Base-by-base conservation (phyloP, 2,888 invertebrate genomes). In the Caenorhabditis drosophilae region DNA sequence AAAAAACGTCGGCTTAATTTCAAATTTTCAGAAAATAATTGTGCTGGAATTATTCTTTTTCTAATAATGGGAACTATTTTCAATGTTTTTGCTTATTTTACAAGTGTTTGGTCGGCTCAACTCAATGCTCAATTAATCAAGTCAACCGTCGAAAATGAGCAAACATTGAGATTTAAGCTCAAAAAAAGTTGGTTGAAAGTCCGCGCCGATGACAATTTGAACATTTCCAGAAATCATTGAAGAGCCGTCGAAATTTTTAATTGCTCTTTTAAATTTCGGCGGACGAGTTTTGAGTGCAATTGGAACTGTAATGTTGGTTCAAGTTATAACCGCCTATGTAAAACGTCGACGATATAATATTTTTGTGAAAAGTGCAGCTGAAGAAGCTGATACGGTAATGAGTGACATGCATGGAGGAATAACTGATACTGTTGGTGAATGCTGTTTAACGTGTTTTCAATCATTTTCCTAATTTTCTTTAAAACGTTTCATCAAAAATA, bases 91-190 rank as follows among this genome's bases (percentile, higher is more conserved):
- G 72, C 75, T 12, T 75, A 73, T 48, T 48, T 75, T 23, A 49
- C 70, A 23, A 67, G 67, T 42, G 72, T 75, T 26, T 75, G 70
- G 56, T 59, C 75, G 12, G 77, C 77, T 12, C 67, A 77, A 49
- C 49, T 77, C 20, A 76, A 76, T 42, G 68, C 73, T 6, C 73
- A 76, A 48, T 55, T 77, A 2, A 66, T 76, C n/a, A 70, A 71
- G 41, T 48, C 60, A n/a, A 70, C 73, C 15, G 77, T 76, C 16
- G 69, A 64, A 18, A 77, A 76, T 47, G 53, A 64, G 48, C 60
- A 68, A 16, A 49, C 55, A 15, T 40, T 74, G n/a, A 52, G 53
- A 11, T 75, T 56, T 36, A 73, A 69, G 27, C 22, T 74, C 34
- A 75, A 69, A 45, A 74, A 61, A 57, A 58, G 73, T 73, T 4